Conservation (phyloP, 1,140 invertebrate species). For the Drosophila chauvacae region DNA sequence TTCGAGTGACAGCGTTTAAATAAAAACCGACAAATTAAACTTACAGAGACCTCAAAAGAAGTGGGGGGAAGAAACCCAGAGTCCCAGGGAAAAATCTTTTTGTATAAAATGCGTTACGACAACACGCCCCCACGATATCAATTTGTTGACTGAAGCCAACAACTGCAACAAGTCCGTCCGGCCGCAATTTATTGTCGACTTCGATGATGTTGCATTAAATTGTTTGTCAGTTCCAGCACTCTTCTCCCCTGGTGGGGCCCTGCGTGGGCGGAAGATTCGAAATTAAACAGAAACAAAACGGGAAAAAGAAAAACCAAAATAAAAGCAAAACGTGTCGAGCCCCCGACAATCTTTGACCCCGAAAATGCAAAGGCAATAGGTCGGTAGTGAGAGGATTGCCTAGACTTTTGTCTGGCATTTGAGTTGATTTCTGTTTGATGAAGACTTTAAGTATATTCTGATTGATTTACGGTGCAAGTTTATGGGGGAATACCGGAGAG, state of each 20-base stretch:
- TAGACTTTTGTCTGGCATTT: conserved; percentile 21
- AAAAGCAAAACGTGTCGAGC: conserved; percentile 44
- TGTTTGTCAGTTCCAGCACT: conserved; percentile 32
- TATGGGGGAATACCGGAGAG: background rate
- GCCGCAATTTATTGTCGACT: conserved; percentile 58
- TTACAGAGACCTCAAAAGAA: conserved; percentile 23
- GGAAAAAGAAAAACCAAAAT: conserved; percentile 15
- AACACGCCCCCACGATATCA: conserved; percentile 67
- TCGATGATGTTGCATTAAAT: conserved; percentile 79
- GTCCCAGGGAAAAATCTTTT: conserved; percentile 33
- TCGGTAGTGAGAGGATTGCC: conserved; percentile 73
- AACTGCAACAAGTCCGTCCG: conserved; percentile 70
- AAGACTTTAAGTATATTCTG: conserved; percentile 19
- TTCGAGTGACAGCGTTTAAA: conserved; percentile 71
- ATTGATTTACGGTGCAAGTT: conserved; percentile 20
- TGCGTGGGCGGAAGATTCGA: conserved; percentile 56
- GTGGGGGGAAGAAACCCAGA: conserved; percentile 9
- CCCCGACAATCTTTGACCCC: conserved; percentile 73
- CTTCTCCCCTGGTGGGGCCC: conserved; percentile 31
- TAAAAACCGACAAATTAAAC: conserved; percentile 75
- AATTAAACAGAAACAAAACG: conserved; percentile 38
- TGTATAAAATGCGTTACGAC: conserved; percentile 67
- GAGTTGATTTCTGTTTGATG: conserved; percentile 11
- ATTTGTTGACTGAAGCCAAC: conserved; percentile 73
- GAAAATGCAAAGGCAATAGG: conserved; percentile 59